phyloP scores from a whole-genome alignment of 1,140 invertebrate genomes.

The roundworm (Caenorhabditis elegans) region DNA sequence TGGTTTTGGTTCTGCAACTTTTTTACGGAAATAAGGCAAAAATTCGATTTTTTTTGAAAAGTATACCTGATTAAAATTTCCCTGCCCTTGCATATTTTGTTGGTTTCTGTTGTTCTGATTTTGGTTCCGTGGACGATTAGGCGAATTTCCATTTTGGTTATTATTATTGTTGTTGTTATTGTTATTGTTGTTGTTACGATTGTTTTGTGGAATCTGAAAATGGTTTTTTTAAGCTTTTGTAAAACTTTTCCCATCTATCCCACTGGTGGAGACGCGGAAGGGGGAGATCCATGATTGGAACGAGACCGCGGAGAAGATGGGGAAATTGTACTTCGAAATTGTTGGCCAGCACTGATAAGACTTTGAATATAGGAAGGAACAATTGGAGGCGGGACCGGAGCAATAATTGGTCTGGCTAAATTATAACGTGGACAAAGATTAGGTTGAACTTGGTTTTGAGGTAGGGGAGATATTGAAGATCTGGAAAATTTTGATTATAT shows the following conservation, averaged over 20 bases:
- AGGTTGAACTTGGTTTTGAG: neutral
- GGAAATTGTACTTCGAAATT: neutral
- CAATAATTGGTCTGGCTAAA: neutral
- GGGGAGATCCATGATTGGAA: conserved; percentile 4
- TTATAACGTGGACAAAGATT: neutral
- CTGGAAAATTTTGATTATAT: neutral
- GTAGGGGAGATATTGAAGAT: conserved; percentile 2
- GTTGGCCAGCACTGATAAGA: neutral
- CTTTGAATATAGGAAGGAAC: neutral
- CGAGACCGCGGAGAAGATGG: neutral
- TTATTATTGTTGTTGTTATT: neutral
- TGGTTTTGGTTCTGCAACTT: conserved; percentile 9
- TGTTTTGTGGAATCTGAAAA: conserved; percentile 4
- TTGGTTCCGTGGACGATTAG: neutral
- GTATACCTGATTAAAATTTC: conserved; percentile 4
- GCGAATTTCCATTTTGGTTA: neutral
- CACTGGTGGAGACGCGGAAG: neutral
- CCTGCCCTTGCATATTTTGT: neutral
- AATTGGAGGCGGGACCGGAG: neutral
- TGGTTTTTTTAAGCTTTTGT: neutral
- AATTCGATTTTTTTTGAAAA: neutral
- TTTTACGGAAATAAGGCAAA: neutral
- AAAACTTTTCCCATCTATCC: neutral
- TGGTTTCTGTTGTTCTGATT: neutral
- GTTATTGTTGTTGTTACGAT: neutral